Base-by-base conservation (phyloP, 2,888 invertebrate genomes). In the Ecdyonurus torrentis region DNA sequence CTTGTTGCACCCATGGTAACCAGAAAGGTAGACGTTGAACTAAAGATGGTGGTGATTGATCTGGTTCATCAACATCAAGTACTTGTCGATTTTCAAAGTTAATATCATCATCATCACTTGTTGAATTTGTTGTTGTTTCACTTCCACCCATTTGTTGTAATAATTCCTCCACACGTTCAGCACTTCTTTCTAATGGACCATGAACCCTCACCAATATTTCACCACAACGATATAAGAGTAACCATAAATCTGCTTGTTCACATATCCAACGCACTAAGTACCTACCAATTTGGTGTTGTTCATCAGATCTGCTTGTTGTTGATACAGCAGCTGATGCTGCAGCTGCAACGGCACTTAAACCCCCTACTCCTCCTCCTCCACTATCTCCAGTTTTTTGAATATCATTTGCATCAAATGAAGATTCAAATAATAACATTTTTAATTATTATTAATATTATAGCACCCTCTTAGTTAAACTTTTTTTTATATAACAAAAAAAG, bases 151-250 rank as follows among this genome's bases (percentile, higher is more conserved):
- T 5, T 22, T 55, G 55, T n/a, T 20, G 83, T 70, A 86, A 80
- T 60, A 86, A 78, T 70, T 83, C 83, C 74, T 86, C 86, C 71
- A 86, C 78, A 70, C 86, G 82, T 68, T 75, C 75, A 63, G 76
- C 75, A 64, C 77, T 76, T 64, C 76, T 72, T 64, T 77, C 77
- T 25, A 70, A 64, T 15, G 69, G 68, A 24, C 66, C 69, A 59
- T 68, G 67, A 63, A 66, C 63, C 58, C 62, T 55, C 53, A 62
- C 62, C 59, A 52, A 58, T 19, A 62, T 74, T 69, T 80, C 77
- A 58, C 82, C 81, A 70, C 81, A 83, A 75, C 83, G 80, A 75
- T 83, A 81, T 70, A 83, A 77, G 70, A 83, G 77, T 70, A 81
- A 79, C 72, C 82, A 78, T 64, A 82, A 73, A 71, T 83, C 81